A percentile compares a stretch with the other conserved stretches of the same genome.
Evolutionary conservation across 2,113 vertebrate genomes (phyloP).

Genomic region (Meleagris gallopavo): DNA sequence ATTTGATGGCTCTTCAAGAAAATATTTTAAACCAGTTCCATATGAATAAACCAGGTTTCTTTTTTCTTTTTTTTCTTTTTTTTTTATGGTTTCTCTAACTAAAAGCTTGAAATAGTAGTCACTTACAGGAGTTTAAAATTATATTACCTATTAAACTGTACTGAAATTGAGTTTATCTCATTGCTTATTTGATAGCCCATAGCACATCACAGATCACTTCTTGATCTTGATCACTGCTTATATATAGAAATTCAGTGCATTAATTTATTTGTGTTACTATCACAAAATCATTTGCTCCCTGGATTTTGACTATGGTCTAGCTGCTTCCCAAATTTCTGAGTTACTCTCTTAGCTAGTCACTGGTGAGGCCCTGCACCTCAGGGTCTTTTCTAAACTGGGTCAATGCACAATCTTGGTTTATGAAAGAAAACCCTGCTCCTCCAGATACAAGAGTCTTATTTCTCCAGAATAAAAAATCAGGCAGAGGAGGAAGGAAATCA

Average conservation of each 20-base stretch:
- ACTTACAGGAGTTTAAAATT: slow-evolving; percentile 17
- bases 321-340: background rate
- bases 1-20: background rate
- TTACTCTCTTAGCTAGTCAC: background rate
- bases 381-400: background rate
- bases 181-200: slow-evolving; percentile 30
- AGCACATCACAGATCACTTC: slow-evolving; percentile 7
- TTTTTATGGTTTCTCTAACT: background rate
- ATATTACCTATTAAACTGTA: slow-evolving; percentile 22
- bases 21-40: slow-evolving; percentile 3
- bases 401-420: background rate
- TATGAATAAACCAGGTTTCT: slow-evolving; percentile 1
- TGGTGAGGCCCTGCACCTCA: background rate
- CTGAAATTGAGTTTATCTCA: slow-evolving; percentile 24
- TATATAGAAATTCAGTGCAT: background rate
- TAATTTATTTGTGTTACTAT: slow-evolving; percentile 1
- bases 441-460: background rate
- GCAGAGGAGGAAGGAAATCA: too few species aligned
- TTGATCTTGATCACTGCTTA: slow-evolving; percentile 41
- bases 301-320: background rate
- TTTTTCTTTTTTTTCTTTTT: background rate
- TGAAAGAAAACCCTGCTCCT: background rate
- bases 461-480: too few species aligned
- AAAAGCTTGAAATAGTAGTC: slow-evolving; percentile 30
- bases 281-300: background rate